These are phyloP conservation scores for Apotomis turbidana DNA, from an alignment of 2,888 invertebrate genomes.

Conservation along the genomic window DNA sequence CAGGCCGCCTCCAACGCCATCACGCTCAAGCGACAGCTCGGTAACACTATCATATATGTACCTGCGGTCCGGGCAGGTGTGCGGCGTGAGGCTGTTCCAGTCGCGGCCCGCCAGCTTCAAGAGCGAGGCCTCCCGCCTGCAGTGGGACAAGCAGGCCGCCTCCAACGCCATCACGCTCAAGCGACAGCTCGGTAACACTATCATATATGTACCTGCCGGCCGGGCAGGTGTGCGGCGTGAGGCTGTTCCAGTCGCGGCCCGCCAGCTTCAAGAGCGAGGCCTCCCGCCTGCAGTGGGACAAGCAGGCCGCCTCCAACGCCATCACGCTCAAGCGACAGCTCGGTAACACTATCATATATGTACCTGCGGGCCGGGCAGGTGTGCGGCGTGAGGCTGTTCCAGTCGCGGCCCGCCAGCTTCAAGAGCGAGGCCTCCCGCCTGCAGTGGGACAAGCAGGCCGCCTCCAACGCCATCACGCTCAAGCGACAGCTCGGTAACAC, in stretches of 20 bases:
- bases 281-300: slow-evolving; percentile 85
- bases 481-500: slow-evolving; percentile 82
- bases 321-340: slow-evolving; percentile 85
- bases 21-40: slow-evolving; percentile 84
- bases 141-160: slow-evolving; percentile 87
- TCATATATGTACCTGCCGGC: neutral
- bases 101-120: slow-evolving; percentile 60
- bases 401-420: slow-evolving; percentile 60
- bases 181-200: slow-evolving; percentile 75
- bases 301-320: slow-evolving; percentile 75
- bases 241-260: no score
- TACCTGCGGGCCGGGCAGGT: no score
- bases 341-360: slow-evolving; percentile 56
- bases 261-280: slow-evolving; percentile 60
- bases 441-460: slow-evolving; percentile 87
- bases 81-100: slow-evolving; percentile 67
- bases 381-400: no score
- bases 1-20: slow-evolving; percentile 76
- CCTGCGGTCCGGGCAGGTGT: slow-evolving; percentile 85
- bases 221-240: no score
- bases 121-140: slow-evolving; percentile 59
- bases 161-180: slow-evolving; percentile 79
- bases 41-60: slow-evolving; percentile 62
- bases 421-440: slow-evolving; percentile 56
- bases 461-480: slow-evolving; percentile 72